A percentile compares a stretch with the other conserved stretches of the same genome.
Evolutionary conservation across 1,140 invertebrate species (phyloP).

Genomic region (Aphidius ervi): DNA sequence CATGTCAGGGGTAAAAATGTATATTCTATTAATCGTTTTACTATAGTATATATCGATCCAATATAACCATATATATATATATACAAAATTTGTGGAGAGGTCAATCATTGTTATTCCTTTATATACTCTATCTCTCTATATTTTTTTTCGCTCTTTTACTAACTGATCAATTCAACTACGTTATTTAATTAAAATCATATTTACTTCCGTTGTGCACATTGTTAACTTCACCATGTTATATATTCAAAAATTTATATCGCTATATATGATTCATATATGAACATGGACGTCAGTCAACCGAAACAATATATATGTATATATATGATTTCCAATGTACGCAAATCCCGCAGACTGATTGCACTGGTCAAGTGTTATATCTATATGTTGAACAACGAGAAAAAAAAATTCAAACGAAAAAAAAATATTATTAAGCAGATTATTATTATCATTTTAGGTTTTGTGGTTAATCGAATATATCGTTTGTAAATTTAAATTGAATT

Average conservation of each 20-base stretch:
- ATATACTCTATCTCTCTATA: too few relatives aligned
- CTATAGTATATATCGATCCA: too few relatives aligned
- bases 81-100: background rate
- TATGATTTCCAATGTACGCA: background rate
- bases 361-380: background rate
- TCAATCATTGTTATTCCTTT: background rate
- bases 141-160: too few relatives aligned
- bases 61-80: too few relatives aligned
- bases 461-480: too few relatives aligned
- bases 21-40: too few relatives aligned
- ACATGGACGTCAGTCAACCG: background rate
- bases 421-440: too few relatives aligned
- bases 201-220: background rate
- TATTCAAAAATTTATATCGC: background rate
- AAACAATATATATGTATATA: background rate
- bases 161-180: background rate
- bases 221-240: background rate
- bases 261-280: background rate
- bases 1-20: too few relatives aligned
- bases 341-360: background rate
- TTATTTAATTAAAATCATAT: slow-evolving; percentile 17
- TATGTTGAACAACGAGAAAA: too few relatives aligned
- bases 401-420: too few relatives aligned
- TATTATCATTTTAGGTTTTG: too few relatives aligned
- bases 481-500: too few relatives aligned